Evolutionary conservation across 2,888 invertebrate species (phyloP).

Genomic region (Ecliptopera silaceata): DNA sequence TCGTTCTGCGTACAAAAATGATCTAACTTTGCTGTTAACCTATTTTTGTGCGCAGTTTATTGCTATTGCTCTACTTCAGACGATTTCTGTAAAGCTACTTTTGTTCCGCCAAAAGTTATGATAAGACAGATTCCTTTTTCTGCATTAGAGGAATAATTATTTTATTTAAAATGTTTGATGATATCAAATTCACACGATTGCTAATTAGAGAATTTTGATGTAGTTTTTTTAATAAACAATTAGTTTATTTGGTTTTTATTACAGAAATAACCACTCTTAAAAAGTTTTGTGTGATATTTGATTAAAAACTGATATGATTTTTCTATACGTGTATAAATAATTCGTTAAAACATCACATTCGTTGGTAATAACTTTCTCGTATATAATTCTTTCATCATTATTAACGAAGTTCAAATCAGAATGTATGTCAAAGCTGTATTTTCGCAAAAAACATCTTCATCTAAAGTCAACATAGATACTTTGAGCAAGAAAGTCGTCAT

Average conservation of each 20-base stretch:
- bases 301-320: no score
- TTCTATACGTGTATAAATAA: no score
- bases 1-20: constrained; percentile 50
- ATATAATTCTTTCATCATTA: constrained; percentile 5
- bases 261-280: no score
- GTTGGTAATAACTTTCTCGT: neutral
- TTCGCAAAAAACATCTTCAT: constrained; percentile 24
- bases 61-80: constrained; percentile 44
- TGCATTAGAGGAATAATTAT: no score
- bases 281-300: no score
- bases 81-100: constrained; percentile 5
- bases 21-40: constrained; percentile 65
- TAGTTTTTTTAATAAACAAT: no score
- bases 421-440: constrained; percentile 5
- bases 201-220: no score
- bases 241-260: no score
- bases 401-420: constrained; percentile 10
- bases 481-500: constrained; percentile 34
- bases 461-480: constrained; percentile 34
- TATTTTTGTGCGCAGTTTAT: constrained; percentile 56
- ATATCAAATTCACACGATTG: no score
- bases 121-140: constrained; percentile 2
- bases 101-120: constrained; percentile 4
- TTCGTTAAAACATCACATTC: neutral
- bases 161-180: no score